Percentiles rank a stretch among this genome's conserved stretches.
Evolutionary conservation across 23 tunicate species (phyloP).

Genomic region (Phallusia fumigata): DNA sequence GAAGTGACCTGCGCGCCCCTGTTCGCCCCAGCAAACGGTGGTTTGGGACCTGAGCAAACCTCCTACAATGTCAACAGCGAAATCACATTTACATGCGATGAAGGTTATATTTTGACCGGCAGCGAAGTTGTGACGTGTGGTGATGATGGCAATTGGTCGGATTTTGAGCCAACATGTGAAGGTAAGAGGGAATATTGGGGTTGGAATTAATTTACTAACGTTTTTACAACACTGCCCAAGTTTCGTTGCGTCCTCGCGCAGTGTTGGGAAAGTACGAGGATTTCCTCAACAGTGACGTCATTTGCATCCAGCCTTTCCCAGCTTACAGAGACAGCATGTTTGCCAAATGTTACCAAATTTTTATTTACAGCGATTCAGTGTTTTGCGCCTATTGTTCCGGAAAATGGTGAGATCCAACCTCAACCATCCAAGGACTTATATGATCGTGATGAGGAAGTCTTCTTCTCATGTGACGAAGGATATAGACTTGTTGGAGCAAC

Average conservation of each 20-base stretch:
- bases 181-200: too few relatives aligned
- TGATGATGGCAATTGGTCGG: neutral
- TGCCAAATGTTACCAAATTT: too few relatives aligned
- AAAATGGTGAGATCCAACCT: neutral
- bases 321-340: too few relatives aligned
- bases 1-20: conserved; percentile 19
- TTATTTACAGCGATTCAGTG: neutral
- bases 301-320: too few relatives aligned
- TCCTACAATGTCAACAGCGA: conserved; percentile 11
- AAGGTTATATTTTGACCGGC: conserved; percentile 23
- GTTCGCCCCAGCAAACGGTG: conserved; percentile 4
- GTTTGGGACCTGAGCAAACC: neutral
- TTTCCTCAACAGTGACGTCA: too few relatives aligned
- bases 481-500: conserved; percentile 23
- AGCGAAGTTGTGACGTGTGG: neutral
- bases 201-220: too few relatives aligned
- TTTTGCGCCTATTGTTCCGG: neutral
- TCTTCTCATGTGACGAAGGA: conserved; percentile 24
- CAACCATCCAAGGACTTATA: neutral
- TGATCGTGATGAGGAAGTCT: neutral
- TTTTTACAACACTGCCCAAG: too few relatives aligned
- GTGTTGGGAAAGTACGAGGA: too few relatives aligned
- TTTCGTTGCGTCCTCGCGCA: too few relatives aligned
- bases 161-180: conserved; percentile 13
- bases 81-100: conserved; percentile 15